phyloP scores from a whole-genome alignment of 2,113 vertebrate genomes.

The Lepisosteus osseus region DNA sequence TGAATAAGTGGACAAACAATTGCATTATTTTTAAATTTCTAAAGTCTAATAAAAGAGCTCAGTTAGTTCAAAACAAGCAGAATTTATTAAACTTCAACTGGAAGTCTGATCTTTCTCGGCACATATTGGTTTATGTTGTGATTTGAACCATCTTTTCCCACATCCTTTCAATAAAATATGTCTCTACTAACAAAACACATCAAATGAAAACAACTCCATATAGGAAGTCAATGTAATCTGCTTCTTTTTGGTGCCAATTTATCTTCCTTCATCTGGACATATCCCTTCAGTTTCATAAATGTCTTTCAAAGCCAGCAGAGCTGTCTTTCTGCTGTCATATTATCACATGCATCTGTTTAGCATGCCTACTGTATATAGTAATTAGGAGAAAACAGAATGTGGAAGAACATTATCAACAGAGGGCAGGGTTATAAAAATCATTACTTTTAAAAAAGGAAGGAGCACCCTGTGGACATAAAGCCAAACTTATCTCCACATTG shows the following conservation, averaged over 20 bases:
- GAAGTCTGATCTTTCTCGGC: too few relatives aligned
- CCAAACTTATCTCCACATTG: conserved; percentile 38
- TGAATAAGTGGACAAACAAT: too few relatives aligned
- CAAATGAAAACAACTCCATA: too few relatives aligned
- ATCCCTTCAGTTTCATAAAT: conserved; percentile 21
- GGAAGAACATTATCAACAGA: conserved; percentile 16
- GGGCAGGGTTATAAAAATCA: conserved; percentile 30
- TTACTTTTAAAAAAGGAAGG: conserved; percentile 19
- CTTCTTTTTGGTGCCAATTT: background rate
- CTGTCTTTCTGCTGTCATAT: background rate
- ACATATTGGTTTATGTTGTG: background rate
- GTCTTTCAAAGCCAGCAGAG: background rate
- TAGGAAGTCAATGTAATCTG: too few relatives aligned
- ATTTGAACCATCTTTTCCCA: background rate
- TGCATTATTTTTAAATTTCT: too few relatives aligned
- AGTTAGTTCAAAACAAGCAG: too few relatives aligned
- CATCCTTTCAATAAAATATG: background rate
- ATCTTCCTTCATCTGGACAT: conserved; percentile 16
- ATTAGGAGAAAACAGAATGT: background rate
- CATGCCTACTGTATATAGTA: background rate
- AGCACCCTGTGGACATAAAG: conserved; percentile 36
- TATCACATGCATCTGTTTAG: conserved; percentile 9
- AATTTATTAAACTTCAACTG: too few relatives aligned
- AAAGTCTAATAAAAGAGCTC: too few relatives aligned
- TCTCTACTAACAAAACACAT: too few relatives aligned